Percentiles rank a stretch among this genome's conserved stretches.
These are phyloP conservation scores for Dicentrarchus labrax DNA, from an alignment of 2,113 vertebrate genomes.

Conservation along the genomic window DNA sequence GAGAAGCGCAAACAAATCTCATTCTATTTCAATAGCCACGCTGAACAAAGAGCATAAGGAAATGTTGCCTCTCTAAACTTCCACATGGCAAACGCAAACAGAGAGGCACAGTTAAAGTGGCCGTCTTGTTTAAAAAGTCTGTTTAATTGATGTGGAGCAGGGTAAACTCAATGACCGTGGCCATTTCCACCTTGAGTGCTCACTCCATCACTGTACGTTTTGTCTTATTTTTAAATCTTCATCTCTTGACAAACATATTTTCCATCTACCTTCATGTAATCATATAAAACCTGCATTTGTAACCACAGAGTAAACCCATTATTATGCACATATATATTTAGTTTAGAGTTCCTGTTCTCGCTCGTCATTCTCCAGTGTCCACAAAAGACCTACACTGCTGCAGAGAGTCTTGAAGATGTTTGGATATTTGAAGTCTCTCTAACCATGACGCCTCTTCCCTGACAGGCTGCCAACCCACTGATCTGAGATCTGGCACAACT, in stretches of 20 bases:
- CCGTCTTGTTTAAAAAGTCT: background rate
- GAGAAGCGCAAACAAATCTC: slow-evolving; percentile 53
- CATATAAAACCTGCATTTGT: background rate
- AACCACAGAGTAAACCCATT: slow-evolving; percentile 5
- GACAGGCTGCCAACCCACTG: slow-evolving; percentile 8
- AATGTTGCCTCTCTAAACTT: slow-evolving; percentile 52
- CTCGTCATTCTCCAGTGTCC: background rate
- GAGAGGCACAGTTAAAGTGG: slow-evolving; percentile 21
- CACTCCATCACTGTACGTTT: background rate
- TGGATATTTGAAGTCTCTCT: background rate
- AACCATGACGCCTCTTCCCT: slow-evolving; percentile 1
- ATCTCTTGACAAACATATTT: background rate
- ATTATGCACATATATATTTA: background rate
- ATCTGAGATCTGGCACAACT: slow-evolving; percentile 36
- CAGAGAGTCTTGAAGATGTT: slow-evolving; percentile 8
- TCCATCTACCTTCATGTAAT: background rate
- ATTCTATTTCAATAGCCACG: slow-evolving; percentile 20
- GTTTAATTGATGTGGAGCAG: background rate
- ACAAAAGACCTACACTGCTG: background rate
- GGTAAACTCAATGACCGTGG: background rate
- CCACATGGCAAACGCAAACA: slow-evolving; percentile 46
- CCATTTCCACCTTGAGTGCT: background rate
- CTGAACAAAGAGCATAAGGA: slow-evolving; percentile 50
- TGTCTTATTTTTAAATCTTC: background rate
- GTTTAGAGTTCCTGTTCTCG: background rate